Base-by-base conservation (phyloP, 2,888 invertebrate genomes). In the Brenthis daphne region DNA sequence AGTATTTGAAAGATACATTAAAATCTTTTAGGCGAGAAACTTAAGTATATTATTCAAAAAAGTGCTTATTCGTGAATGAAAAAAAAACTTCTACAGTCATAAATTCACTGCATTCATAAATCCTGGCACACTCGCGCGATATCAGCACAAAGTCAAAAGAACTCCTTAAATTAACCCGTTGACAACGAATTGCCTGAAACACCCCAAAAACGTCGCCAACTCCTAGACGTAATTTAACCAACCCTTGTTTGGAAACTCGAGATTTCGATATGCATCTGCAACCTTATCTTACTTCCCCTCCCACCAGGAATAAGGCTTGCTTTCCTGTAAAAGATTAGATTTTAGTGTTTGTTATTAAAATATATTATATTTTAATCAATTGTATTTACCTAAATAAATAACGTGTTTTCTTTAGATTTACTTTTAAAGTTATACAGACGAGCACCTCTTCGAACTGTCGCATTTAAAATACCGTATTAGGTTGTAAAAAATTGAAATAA, bases 181-280 rank as follows among this genome's bases (percentile, higher is more conserved):
- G 89, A 89, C 87, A 87, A 79, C 73, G 79, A 80, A 80, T 77
- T 77, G 77, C 74, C 80, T 73, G 66, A 74, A 76, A 79, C 73
- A 69, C 71, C 75, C 75, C 74, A 77, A 77, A 79, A 78, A 76
- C 80, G 82, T 83, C 84, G 77, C 75, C 79, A 77, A 76, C 79
- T 81, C 73, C 79, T 80, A 77, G 64, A 77, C 74, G 74, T 90
- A 91, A 89, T 83, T 92, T 87, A 90, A 85, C 82, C 86, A 84
- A 85, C 86, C 89, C 86, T 81, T 85, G 82, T 83, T 86, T 83
- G 74, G 80, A 80, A 86, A 87, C 86, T 86, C 85, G 85, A 89
- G 90, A 89, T 88, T 85, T 83, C 80, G 85, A 86, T 86, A 84
- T 69, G 73, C 69, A 71, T 71, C 74, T 74, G 73, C 65, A 73